Evolutionary conservation across 2,113 vertebrate genomes (phyloP), one percentile per base, ranked within the genome.

Genomic region (Pangasianodon hypophthalmus): DNA sequence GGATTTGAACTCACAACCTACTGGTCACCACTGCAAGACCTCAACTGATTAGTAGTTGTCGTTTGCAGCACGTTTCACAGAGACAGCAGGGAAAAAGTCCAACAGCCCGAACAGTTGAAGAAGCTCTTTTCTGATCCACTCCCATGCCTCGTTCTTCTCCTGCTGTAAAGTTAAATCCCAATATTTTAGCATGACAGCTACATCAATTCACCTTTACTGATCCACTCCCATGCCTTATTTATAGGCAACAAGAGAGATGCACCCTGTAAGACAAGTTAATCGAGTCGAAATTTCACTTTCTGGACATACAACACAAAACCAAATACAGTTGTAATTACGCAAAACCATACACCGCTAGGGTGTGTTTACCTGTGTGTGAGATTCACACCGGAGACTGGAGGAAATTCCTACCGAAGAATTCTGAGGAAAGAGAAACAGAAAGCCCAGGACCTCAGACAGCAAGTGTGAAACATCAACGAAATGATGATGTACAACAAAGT

Each of bases 111-210:
- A 90, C 32, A 94, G 91, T 29, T 0, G 58, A 60, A 44, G 44
- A 18, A 93, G 83, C 82, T 95, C 85, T 32, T 16, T 88, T 82
- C 94, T 85, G 94, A 95, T 91, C 89, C 94, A 67, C 91, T 95
- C 94, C 95, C 95, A 96, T 83, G 92, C 90, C 80, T 91, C 86
- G 79, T 88, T 88, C 54, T 93, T 93, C 86, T 92, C 84, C 16
- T 48, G 84, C 95, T 96, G 29, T 56, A 69, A 85, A 87, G 83
- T 14, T 50, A 24, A 52, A 67, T n/a, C 46, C 16, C 26, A 18
- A 50, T 4, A 85, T 64, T 58, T 88, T 16, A 84, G 3, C 21
- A 80, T 79, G 56, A 41, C 41, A 52, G 62, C 37, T 52, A 1
- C 19, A 52, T 62, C 4, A 46, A 32, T 4, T n/a, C 4, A 37